phyloP scores from a whole-genome alignment of 1,140 invertebrate species.

The Ephestia elutella region DNA sequence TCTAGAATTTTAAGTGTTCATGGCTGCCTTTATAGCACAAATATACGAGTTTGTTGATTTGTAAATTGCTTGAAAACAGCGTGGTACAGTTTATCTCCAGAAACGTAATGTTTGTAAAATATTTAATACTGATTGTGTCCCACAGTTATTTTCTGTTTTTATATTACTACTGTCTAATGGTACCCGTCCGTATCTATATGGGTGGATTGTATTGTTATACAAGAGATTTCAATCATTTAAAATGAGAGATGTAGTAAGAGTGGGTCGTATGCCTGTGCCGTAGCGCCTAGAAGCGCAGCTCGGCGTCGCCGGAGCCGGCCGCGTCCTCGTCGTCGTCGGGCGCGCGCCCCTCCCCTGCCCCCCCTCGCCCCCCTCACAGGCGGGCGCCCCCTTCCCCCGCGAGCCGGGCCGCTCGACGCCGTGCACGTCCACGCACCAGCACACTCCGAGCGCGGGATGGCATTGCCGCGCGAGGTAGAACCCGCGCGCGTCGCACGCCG shows the following conservation, averaged over 20 bases:
- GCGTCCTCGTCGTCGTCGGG: slow-evolving; percentile 53
- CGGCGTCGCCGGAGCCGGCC: slow-evolving; percentile 49
- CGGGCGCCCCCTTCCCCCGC: slow-evolving; percentile 86
- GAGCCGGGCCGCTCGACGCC: slow-evolving; percentile 91
- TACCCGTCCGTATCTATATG: too few relatives aligned
- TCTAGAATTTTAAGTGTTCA: too few relatives aligned
- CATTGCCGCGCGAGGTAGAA: slow-evolving; percentile 91
- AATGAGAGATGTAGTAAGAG: too few relatives aligned
- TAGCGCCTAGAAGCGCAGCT: slow-evolving; percentile 41
- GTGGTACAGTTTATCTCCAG: not conserved
- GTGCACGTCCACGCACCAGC: slow-evolving; percentile 96
- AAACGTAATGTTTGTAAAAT: not conserved
- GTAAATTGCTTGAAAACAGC: too few relatives aligned
- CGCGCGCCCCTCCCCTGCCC: slow-evolving; percentile 18
- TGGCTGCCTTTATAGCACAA: not conserved
- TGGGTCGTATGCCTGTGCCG: too few relatives aligned
- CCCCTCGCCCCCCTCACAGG: slow-evolving; percentile 83
- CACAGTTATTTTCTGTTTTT: too few relatives aligned
- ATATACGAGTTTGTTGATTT: not conserved
- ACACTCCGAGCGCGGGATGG: slow-evolving; percentile 86
- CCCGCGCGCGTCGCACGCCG: slow-evolving; percentile 89
- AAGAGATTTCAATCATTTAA: too few relatives aligned
- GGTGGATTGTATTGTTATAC: too few relatives aligned
- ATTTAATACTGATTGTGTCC: too few relatives aligned
- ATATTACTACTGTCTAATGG: too few relatives aligned